Evolutionary conservation across 2,888 invertebrate species (phyloP), one percentile per base, ranked within the genome.

Genomic region (Ephialtes manifestator): DNA sequence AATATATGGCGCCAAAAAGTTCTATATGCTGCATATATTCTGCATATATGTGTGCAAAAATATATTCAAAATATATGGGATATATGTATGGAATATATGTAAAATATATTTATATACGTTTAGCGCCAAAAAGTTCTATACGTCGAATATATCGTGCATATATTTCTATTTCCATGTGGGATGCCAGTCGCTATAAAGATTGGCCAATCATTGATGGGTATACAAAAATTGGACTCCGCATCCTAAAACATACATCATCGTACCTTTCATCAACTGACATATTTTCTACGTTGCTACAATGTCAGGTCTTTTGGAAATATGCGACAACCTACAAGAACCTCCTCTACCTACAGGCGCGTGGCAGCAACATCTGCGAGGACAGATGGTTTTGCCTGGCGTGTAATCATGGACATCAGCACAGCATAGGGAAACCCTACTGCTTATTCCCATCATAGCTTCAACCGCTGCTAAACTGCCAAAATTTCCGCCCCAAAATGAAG

Each of bases 311-410:
- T 18, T 11, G 20, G 24, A 67, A 67, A 18, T 1, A 43, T 24
- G 20, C 13, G 65, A 46, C 65, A 11, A 43, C 18, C 60, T 18
- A 63, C 18, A 2, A 24, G 24, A 20, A 20, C 46, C 43, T 24
- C 24, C 20, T 8, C 15, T 24, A 46, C n/a, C 11, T 15, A 43
- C 11, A 60, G 3, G 20, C 51, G 58, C 60, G n/a, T 46, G 76
- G 20, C 46, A 24, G 55, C 51, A 43, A 75, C 84, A 85, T 85
- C 82, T 85, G 85, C 75, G 65, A 78, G 48, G 70, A 75, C 84
- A 81, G 84, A 81, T 85, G 82, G 82, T 82, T 85, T 79, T 53
- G 24, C 70, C 71, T 13, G 79, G 4, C 65, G 78, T 65, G 68
- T 82, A 82, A 85, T 85, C 79, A 82, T 81, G 78, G 70, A 31